Conservation (phyloP, 2,113 vertebrate species). For the Hemicordylus capensis region DNA sequence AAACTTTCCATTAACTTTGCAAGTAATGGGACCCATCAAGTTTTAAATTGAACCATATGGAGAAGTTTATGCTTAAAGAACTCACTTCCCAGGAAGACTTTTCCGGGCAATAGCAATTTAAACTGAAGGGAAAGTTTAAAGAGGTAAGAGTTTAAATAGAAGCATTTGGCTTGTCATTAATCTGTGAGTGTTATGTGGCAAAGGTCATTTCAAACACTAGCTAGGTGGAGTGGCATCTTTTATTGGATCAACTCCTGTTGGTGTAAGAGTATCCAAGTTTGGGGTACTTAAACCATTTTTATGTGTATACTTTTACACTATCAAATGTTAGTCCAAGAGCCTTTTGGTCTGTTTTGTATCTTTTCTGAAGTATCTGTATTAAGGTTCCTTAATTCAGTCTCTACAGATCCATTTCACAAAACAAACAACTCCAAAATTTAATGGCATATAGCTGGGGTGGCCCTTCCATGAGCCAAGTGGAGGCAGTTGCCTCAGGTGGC, state of each 20-base stretch:
- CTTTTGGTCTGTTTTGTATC: background rate
- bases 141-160: constrained; percentile 5
- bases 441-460: too few species aligned
- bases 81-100: background rate
- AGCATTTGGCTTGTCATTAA: background rate
- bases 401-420: background rate
- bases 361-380: background rate
- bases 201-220: background rate
- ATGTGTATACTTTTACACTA: background rate
- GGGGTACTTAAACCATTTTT: background rate
- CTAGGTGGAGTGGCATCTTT: background rate
- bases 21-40: background rate
- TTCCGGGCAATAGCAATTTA: background rate
- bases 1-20: background rate
- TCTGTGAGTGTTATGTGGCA: background rate
- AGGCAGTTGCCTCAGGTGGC: too few species aligned
- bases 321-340: background rate
- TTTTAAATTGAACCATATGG: background rate
- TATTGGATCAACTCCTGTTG: background rate
- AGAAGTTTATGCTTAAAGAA: background rate
- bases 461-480: too few species aligned
- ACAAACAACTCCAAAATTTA: constrained; percentile 14
- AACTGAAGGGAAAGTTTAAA: constrained; percentile 15
- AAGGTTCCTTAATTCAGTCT: background rate
- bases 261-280: background rate